Conservation (phyloP, 2,888 invertebrate species). For the Halictus ligatus region DNA sequence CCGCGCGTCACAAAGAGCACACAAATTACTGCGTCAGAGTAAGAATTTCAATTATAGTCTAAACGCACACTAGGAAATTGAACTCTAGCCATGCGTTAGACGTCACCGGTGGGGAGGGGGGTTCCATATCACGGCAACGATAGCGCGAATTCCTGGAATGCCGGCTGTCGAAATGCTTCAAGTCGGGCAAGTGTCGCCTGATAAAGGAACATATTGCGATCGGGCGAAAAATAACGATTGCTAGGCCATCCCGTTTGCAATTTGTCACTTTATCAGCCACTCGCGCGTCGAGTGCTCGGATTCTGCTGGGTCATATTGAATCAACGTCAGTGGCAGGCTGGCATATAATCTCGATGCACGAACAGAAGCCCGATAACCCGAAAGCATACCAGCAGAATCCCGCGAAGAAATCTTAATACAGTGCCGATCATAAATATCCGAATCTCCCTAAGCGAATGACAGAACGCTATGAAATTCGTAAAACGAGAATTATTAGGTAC, state of each 20-base stretch:
- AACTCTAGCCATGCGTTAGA: conserved; percentile 47
- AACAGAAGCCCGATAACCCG: not conserved
- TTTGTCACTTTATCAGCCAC: not conserved
- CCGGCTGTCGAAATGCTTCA: conserved; percentile 36
- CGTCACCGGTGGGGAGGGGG: not conserved
- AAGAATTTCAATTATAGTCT: conserved; percentile 70
- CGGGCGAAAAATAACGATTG: conserved; percentile 7
- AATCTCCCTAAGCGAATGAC: not conserved
- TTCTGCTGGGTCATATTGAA: conserved; percentile 2
- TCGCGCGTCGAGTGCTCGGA: not conserved
- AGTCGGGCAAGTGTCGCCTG: conserved; percentile 9
- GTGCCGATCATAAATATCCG: not conserved
- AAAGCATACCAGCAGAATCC: not conserved
- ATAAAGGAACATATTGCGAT: conserved; percentile 26
- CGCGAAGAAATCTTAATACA: not conserved
- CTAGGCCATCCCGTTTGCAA: not conserved
- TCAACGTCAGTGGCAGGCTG: not conserved
- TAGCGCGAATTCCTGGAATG: conserved; percentile 48
- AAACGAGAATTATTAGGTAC: not conserved
- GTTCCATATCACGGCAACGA: conserved; percentile 32
- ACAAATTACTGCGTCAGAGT: conserved; percentile 63
- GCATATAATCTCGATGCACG: not conserved
- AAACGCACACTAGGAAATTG: conserved; percentile 39
- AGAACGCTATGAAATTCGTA: not conserved
- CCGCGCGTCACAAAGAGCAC: conserved; percentile 54